Evolutionary conservation across 1,140 invertebrate species (phyloP).

Genomic region (Zaprionus davidi): DNA sequence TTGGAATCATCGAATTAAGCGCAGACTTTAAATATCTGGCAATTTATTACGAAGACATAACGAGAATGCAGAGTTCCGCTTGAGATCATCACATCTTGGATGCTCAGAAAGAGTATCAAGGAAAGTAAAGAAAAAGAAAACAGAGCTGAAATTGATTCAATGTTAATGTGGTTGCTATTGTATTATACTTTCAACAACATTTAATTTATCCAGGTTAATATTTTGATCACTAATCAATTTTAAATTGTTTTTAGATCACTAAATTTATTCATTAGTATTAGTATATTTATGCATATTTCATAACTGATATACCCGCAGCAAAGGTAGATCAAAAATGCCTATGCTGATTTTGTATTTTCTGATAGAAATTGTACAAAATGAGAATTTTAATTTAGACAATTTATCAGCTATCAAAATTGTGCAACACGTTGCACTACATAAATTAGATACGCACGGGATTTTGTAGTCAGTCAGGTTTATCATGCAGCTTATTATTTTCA

Average conservation of each 20-base stretch:
- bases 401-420: conserved; percentile 1
- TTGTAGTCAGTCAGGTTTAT: background rate
- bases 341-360: background rate
- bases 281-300: background rate
- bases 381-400: background rate
- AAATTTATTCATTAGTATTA: too few relatives aligned
- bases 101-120: background rate
- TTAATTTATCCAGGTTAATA: too few relatives aligned
- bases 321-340: background rate
- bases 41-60: conserved; percentile 28
- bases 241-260: too few relatives aligned
- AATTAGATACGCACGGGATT: background rate
- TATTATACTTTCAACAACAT: too few relatives aligned
- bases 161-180: too few relatives aligned
- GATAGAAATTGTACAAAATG: background rate
- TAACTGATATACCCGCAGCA: background rate
- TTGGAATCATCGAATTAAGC: conserved; percentile 28
- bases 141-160: too few relatives aligned
- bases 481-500: background rate
- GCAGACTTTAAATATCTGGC: conserved; percentile 26
- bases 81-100: background rate
- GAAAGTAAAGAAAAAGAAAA: background rate
- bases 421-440: background rate
- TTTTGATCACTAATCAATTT: too few relatives aligned
- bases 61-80: background rate